Base-by-base conservation (phyloP, 2,888 invertebrate genomes). In the Drosophila demipolita region DNA sequence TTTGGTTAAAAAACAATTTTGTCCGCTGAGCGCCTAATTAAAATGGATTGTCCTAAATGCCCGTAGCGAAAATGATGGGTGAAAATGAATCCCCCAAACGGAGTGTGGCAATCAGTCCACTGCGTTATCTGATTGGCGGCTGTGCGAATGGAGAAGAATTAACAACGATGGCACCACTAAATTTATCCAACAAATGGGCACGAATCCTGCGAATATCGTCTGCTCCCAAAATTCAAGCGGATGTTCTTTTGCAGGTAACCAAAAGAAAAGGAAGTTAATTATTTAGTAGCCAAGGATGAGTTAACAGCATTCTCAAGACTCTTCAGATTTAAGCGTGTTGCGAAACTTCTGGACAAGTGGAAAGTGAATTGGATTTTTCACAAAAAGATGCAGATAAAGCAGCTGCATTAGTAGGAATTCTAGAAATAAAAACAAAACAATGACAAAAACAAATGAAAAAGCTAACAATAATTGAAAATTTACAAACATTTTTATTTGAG, bases 181-280 rank as follows among this genome's bases (percentile, higher is more conserved):
- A 91, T 71, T 68, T 93, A 38, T 88, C 93, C 69, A 86, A 90
- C 65, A 90, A 92, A 72, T 93, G 92, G 93, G 91, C 92, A 4
- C 86, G 92, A 60, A 92, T 93, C 57, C 78, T 93, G 62, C 84
- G 92, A 26, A 91, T 93, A 82, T 87, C 91, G 48, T 87, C 92
- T 11, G 80, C 80, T 60, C 89, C 91, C 12, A 93, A 93, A 89
- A 87, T 92, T 54, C 87, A 87, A 26, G 83, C 91, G 49, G 91
- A 92, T 62, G 93, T 93, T 50, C 80, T 93, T 45, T 52, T 93
- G 48, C 84, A 93, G 93, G 93, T 93, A 92, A 83, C 48, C 9
- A 38, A 20, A 17, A 42, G n/a, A n/a, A n/a, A n/a, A 52, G 17
- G 40, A 40, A 66, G 26, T 63, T 32, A 33, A 29, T 6, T 49